Evolutionary conservation across 2,113 vertebrate species (phyloP).

Genomic region (Oryzias celebensis): DNA sequence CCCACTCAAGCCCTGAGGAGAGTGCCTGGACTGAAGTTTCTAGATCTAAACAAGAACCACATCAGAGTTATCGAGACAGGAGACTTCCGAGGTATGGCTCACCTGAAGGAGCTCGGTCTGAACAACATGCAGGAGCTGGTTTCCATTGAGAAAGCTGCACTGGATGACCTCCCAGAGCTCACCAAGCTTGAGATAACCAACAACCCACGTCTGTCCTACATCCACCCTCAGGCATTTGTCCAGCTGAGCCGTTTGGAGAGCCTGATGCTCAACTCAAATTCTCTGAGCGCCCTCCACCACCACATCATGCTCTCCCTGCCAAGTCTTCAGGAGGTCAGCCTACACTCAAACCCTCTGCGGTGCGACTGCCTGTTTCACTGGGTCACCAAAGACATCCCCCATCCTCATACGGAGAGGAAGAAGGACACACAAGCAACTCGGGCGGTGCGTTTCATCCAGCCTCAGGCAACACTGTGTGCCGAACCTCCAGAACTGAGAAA

Average conservation of each 20-base stretch:
- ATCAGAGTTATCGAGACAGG: slow-evolving; percentile 85
- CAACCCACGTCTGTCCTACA: slow-evolving; percentile 92
- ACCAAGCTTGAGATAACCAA: slow-evolving; percentile 96
- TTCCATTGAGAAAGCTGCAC: slow-evolving; percentile 86
- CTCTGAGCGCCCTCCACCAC: slow-evolving; percentile 90
- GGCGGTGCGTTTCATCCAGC: slow-evolving; percentile 92
- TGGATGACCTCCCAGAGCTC: slow-evolving; percentile 92
- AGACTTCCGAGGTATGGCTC: slow-evolving; percentile 88
- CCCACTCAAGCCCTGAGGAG: slow-evolving; percentile 83
- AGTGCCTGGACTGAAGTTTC: slow-evolving; percentile 88
- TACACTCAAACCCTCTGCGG: slow-evolving; percentile 94
- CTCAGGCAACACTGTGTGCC: slow-evolving; percentile 90
- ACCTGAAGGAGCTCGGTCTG: slow-evolving; percentile 91
- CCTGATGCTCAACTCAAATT: slow-evolving; percentile 97
- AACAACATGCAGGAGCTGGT: slow-evolving; percentile 94
- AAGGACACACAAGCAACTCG: slow-evolving; percentile 54
- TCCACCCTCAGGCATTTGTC: slow-evolving; percentile 91
- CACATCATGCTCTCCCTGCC: slow-evolving; percentile 88
- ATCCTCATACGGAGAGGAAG: slow-evolving; percentile 40
- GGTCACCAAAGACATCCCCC: slow-evolving; percentile 78
- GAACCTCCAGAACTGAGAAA: slow-evolving; percentile 90
- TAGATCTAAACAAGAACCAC: slow-evolving; percentile 91
- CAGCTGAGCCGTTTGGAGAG: slow-evolving; percentile 89
- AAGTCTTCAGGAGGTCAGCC: slow-evolving; percentile 91
- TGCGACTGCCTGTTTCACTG: slow-evolving; percentile 96